These are phyloP conservation scores for Numida meleagris DNA, from an alignment of 2,113 vertebrate species.

Conservation along the genomic window DNA sequence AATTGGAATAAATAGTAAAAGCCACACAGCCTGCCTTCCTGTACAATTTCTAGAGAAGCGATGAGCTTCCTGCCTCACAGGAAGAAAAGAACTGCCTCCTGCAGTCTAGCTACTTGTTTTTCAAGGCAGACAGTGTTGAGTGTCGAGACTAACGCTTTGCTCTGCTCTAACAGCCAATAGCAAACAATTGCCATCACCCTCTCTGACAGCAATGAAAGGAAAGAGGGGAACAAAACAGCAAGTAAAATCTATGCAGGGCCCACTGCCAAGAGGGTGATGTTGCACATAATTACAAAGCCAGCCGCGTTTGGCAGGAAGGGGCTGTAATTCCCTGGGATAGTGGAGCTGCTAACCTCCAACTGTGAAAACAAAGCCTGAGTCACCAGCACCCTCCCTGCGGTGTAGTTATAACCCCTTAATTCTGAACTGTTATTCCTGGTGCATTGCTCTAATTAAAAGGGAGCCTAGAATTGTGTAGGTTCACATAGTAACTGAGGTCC, in stretches of 20 bases:
- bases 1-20: slow-evolving; percentile 31
- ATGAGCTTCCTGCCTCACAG: slow-evolving; percentile 48
- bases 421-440: slow-evolving; percentile 37
- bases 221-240: slow-evolving; percentile 22
- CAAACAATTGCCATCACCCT: slow-evolving; percentile 43
- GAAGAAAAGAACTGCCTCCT: slow-evolving; percentile 53
- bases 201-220: slow-evolving; percentile 47
- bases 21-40: slow-evolving; percentile 15
- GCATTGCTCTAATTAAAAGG: slow-evolving; percentile 31
- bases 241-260: slow-evolving; percentile 59
- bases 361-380: slow-evolving; percentile 41
- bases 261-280: slow-evolving; percentile 30
- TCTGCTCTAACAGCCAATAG: slow-evolving; percentile 14
- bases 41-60: background rate
- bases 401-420: background rate
- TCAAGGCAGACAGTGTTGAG: slow-evolving; percentile 37
- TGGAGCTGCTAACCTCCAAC: slow-evolving; percentile 38
- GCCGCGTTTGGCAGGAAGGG: slow-evolving; percentile 46
- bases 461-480: background rate
- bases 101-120: slow-evolving; percentile 42
- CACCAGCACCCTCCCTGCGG: background rate
- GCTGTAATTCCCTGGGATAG: slow-evolving; percentile 32
- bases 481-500: background rate
- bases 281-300: slow-evolving; percentile 31
- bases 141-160: background rate